These are phyloP conservation scores for Orchesella cincta DNA, from an alignment of 1,140 invertebrate species.

Conservation along the genomic window DNA sequence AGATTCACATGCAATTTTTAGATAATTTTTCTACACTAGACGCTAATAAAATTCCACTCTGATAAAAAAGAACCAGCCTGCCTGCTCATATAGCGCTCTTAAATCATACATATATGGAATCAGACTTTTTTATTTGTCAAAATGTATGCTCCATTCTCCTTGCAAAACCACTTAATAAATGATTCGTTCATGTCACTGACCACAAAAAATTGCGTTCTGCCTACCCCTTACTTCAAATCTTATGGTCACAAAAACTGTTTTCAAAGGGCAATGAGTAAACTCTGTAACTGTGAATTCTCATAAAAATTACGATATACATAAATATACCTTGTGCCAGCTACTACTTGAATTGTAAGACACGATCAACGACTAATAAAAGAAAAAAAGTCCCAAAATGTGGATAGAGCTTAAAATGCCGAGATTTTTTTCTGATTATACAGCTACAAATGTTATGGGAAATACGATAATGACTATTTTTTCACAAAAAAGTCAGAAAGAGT, in stretches of 20 bases:
- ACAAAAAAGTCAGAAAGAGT: neutral
- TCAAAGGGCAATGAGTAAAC: neutral
- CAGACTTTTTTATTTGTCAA: slow-evolving; percentile 9
- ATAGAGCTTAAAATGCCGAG: neutral
- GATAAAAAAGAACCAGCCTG: neutral
- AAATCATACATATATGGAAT: slow-evolving; percentile 15
- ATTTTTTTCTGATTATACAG: neutral
- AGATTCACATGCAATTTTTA: slow-evolving; percentile 46
- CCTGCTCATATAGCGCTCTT: neutral
- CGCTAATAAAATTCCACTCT: slow-evolving; percentile 24
- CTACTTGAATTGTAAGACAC: slow-evolving; percentile 8
- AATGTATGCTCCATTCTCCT: neutral
- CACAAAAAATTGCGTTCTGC: slow-evolving; percentile 15
- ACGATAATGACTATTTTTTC: neutral
- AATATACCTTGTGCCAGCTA: neutral
- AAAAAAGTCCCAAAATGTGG: slow-evolving; percentile 4
- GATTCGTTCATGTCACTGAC: slow-evolving; percentile 20
- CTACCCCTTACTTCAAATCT: neutral
- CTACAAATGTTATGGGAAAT: neutral
- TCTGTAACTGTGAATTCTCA: slow-evolving; percentile 13
- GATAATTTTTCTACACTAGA: slow-evolving; percentile 42
- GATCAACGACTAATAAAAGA: neutral
- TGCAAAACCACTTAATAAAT: slow-evolving; percentile 19
- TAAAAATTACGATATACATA: neutral
- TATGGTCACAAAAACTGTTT: neutral